Evolutionary conservation across 1,140 invertebrate species (phyloP), one percentile per base, ranked within the genome.

Genomic region (Hylyphantes graminicola): DNA sequence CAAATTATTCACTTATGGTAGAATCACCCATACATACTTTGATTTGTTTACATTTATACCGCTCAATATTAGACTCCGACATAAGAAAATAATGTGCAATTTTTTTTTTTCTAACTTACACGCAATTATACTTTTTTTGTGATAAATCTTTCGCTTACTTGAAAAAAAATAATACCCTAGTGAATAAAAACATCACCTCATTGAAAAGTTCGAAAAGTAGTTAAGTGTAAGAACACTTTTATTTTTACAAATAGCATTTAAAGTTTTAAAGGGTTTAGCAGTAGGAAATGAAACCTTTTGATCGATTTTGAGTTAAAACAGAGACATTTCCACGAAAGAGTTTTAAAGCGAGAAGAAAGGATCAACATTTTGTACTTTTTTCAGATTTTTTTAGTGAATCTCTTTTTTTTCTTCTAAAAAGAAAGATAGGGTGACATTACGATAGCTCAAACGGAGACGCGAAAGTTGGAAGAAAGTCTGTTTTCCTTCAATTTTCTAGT

Each of bases 231-330:
- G 48, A 65, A 35, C 17, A 13, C 7, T 65, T 65, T 65, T 65
- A 17, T 65, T 21, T 35, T 17, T 11, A 54, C 54, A 57, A 19
- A 55, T 17, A 55, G 17, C 53, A 50, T 50, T 8, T n/a, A 79
- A 79, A 70, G 53, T 59, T 70, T 21, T 19, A 57, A 51, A 11
- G 65, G 53, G 65, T 19, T 21, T 57, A 79, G 17, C 57, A 73
- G 51, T 57, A 73, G 79, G 73, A 68, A 81, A 81, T 73, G 68
- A 81, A 81, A 35, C 59, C 53, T 59, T 73, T 73, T 57, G 79
- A 83, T 83, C 80, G 80, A 83, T 83, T 83, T 83, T 63, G 57
- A 83, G 70, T 74, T 74, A 75, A 83, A 83, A 83, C 80, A 83
- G 63, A 83, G 80, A 83, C 80, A 83, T 83, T 83, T 75, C 70